Percentiles rank a stretch among this genome's conserved stretches.
Evolutionary conservation across 2,797 vertebrate species (phyloP).

Genomic region (Erpetoichthys calabaricus): DNA sequence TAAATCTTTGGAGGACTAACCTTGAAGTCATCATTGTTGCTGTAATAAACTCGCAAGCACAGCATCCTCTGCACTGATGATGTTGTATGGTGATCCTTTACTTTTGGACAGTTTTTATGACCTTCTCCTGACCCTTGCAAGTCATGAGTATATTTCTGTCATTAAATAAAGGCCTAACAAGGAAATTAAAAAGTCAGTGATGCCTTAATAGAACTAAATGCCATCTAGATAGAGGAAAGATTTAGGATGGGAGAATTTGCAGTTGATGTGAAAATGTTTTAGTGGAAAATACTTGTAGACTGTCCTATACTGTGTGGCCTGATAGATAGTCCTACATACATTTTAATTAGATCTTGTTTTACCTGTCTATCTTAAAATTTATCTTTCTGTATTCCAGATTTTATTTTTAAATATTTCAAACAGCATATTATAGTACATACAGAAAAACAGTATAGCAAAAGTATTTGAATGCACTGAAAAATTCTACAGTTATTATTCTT

Average conservation of each 20-base stretch:
- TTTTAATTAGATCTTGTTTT: too few relatives aligned
- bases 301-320: too few relatives aligned
- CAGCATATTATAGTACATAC: background rate
- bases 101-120: slow-evolving; percentile 2
- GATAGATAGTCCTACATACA: too few relatives aligned
- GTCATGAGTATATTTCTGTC: background rate
- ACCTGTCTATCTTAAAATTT: background rate
- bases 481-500: too few relatives aligned
- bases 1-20: slow-evolving; percentile 1
- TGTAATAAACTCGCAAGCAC: slow-evolving; percentile 1
- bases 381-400: background rate
- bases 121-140: background rate
- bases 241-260: too few relatives aligned
- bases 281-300: too few relatives aligned
- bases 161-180: background rate
- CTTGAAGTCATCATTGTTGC: slow-evolving; percentile 1
- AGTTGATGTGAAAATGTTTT: too few relatives aligned
- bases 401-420: background rate
- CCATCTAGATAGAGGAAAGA: background rate
- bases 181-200: background rate
- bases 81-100: background rate
- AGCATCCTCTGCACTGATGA: background rate
- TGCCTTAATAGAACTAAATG: background rate
- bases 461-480: too few relatives aligned
- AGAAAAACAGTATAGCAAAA: background rate